Conservation (phyloP, 2,888 invertebrate genomes). For the Luperina nickerlii region DNA sequence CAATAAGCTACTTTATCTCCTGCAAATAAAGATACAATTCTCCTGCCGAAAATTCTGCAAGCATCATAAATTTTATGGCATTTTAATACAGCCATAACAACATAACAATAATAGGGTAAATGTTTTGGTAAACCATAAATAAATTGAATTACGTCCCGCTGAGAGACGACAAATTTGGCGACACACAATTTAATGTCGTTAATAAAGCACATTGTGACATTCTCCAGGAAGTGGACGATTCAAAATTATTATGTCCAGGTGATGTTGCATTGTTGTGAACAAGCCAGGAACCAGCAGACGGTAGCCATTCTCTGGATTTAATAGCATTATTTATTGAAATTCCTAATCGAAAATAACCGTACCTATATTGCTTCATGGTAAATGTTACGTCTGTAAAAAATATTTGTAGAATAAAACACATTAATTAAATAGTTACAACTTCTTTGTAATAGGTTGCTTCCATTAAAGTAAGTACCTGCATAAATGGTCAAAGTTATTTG, state of each 20-base stretch:
- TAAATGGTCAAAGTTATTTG: not conserved
- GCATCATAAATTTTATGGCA: constrained; percentile 89
- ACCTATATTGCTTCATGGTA: not conserved
- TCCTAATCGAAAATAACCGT: constrained; percentile 4
- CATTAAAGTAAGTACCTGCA: not conserved
- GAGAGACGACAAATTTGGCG: constrained; percentile 82
- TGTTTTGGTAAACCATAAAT: constrained; percentile 90
- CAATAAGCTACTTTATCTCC: constrained; percentile 63
- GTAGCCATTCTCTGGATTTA: constrained; percentile 11
- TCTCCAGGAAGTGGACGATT: constrained; percentile 48
- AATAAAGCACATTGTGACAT: constrained; percentile 67
- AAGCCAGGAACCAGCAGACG: constrained; percentile 3
- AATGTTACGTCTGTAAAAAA: not conserved
- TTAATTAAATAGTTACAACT: not conserved
- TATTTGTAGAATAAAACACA: constrained; percentile 5
- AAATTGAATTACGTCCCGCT: constrained; percentile 83
- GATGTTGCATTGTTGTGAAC: constrained; percentile 21
- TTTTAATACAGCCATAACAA: constrained; percentile 90
- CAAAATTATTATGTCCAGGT: constrained; percentile 48
- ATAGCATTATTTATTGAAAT: constrained; percentile 25
- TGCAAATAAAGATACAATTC: constrained; percentile 57
- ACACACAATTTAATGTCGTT: constrained; percentile 72
- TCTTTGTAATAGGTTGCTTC: not conserved
- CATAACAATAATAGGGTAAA: constrained; percentile 90
- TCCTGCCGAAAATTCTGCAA: constrained; percentile 74